A percentile compares a stretch with the other conserved stretches of the same genome.
These are phyloP conservation scores for Amblyopsis hoosieri DNA, from an alignment of 2,797 vertebrate genomes.

Conservation along the genomic window DNA sequence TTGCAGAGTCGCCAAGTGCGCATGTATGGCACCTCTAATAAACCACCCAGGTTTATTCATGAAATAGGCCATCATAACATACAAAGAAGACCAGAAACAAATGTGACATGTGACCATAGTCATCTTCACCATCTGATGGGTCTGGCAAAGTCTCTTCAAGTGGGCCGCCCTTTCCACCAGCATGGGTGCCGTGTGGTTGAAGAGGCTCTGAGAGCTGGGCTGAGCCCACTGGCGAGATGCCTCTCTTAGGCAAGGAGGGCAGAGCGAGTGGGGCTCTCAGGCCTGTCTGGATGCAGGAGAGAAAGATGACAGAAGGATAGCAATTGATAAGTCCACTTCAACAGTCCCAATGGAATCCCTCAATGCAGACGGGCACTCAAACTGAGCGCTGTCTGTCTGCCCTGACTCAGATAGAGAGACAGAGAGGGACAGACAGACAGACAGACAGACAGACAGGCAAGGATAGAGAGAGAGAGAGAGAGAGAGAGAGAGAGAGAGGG, in stretches of 20 bases:
- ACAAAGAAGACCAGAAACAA: too few species aligned
- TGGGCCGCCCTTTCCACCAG: conserved; percentile 29
- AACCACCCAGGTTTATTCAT: too few species aligned
- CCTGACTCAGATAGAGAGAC: conserved; percentile 9
- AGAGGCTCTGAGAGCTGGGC: conserved; percentile 39
- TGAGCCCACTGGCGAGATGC: conserved; percentile 33
- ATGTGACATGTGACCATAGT: neutral
- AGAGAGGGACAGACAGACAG: conserved; percentile 2
- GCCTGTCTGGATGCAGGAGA: conserved; percentile 44
- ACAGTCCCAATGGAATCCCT: conserved; percentile 60
- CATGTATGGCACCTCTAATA: too few species aligned
- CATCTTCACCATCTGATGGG: neutral
- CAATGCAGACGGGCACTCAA: conserved; percentile 43
- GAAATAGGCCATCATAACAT: too few species aligned
- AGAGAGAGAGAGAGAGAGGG: too few species aligned
- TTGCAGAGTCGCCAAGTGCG: too few species aligned
- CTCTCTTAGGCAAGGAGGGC: conserved; percentile 37
- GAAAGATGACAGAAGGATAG: conserved; percentile 36
- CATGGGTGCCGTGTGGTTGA: conserved; percentile 18
- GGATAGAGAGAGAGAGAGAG: neutral
- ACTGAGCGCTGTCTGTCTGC: conserved; percentile 39
- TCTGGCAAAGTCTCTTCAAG: neutral
- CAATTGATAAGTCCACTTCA: conserved; percentile 66
- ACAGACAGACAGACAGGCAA: neutral
- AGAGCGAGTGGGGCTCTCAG: conserved; percentile 44